Conservation (phyloP, 2,888 invertebrate genomes). For the Allophyes oxyacanthae region DNA sequence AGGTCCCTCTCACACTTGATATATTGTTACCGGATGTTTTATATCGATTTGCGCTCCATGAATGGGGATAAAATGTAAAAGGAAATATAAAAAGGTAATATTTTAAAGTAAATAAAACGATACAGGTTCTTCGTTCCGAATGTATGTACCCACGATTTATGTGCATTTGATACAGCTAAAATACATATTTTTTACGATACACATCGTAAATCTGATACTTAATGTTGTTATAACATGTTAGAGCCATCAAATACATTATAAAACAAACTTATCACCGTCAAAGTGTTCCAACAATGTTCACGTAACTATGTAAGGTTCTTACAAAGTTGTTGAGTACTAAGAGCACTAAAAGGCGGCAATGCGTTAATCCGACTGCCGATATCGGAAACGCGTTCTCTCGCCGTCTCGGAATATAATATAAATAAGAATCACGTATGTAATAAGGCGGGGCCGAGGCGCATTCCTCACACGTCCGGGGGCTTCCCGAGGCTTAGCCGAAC, state of each 20-base stretch:
- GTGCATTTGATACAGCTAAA: conserved; percentile 42
- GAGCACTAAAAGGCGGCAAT: conserved; percentile 75
- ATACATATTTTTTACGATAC: conserved; percentile 44
- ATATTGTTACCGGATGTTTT: conserved; percentile 77
- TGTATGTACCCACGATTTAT: conserved; percentile 29
- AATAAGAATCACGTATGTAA: conserved; percentile 89
- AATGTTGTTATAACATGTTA: conserved; percentile 48
- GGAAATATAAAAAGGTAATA: conserved; percentile 54
- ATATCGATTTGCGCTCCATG: conserved; percentile 73
- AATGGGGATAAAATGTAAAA: conserved; percentile 62
- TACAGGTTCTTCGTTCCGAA: conserved; percentile 22
- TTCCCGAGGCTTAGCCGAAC: conserved; percentile 82
- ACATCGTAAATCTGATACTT: conserved; percentile 47
- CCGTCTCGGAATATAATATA: conserved; percentile 81
- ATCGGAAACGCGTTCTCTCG: conserved; percentile 71
- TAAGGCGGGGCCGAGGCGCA: conserved; percentile 78
- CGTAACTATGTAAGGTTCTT: conserved; percentile 72
- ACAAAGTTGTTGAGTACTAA: conserved; percentile 74
- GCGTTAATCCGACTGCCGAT: conserved; percentile 82
- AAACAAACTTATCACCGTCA: conserved; percentile 59
- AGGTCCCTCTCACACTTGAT: conserved; percentile 72
- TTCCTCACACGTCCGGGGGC: conserved; percentile 85
- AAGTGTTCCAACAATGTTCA: conserved; percentile 59
- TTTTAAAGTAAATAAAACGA: conserved; percentile 52
- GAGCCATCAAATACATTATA: conserved; percentile 56